A percentile compares a stretch with the other conserved stretches of the same genome.
Evolutionary conservation across 2,888 invertebrate species (phyloP).

Genomic region (Colletes collaris): DNA sequence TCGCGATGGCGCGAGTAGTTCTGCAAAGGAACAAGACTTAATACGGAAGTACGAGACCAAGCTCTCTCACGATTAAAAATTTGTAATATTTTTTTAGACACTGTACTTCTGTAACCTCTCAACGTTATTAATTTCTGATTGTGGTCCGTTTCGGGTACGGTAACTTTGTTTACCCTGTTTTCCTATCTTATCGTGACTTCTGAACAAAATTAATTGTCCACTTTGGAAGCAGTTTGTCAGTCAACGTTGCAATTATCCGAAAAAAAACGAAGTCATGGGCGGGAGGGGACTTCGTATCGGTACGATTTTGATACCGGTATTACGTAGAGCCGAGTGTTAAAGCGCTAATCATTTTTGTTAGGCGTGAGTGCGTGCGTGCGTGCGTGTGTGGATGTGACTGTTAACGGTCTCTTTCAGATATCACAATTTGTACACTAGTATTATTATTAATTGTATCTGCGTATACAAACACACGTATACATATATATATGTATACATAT

Average conservation of each 20-base stretch:
- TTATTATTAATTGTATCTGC: slow-evolving; percentile 64
- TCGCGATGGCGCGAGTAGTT: neutral
- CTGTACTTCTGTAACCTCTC: slow-evolving; percentile 13
- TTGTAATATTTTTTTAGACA: slow-evolving; percentile 1
- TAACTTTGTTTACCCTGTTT: too few species aligned
- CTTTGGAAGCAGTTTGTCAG: neutral
- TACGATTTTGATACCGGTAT: too few species aligned
- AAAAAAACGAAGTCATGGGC: too few species aligned
- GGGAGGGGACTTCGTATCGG: too few species aligned
- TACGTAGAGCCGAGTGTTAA: neutral
- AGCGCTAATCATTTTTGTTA: slow-evolving; percentile 29
- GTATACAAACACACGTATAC: slow-evolving; percentile 13
- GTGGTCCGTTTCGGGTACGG: too few species aligned
- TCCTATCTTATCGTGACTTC: neutral
- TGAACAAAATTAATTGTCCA: too few species aligned
- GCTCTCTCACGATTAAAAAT: slow-evolving; percentile 38
- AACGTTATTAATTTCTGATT: neutral
- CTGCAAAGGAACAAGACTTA: neutral
- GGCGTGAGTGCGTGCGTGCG: neutral
- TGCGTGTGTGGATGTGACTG: slow-evolving; percentile 41
- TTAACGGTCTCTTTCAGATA: slow-evolving; percentile 58
- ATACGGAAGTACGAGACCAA: slow-evolving; percentile 26
- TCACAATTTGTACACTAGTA: slow-evolving; percentile 71
- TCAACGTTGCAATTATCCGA: neutral
- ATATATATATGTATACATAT: too few species aligned